A percentile compares a stretch with the other conserved stretches of the same genome.
These are phyloP conservation scores for Leptopilina drosophilae DNA, from an alignment of 2,888 invertebrate species.

Conservation along the genomic window DNA sequence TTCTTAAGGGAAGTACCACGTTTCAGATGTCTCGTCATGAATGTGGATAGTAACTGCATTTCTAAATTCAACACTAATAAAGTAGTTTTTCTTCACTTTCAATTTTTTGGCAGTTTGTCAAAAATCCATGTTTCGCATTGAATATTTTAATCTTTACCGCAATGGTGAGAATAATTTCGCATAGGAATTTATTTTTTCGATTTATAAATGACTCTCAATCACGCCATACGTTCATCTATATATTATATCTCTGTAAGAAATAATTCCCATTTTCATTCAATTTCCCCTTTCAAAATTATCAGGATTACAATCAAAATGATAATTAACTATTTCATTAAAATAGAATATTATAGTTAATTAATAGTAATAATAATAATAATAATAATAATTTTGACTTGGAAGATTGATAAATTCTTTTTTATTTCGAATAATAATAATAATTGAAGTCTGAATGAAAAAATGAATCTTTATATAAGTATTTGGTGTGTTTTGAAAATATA, in stretches of 20 bases:
- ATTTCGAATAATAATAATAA: too few relatives aligned
- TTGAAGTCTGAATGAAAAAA: neutral
- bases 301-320: neutral
- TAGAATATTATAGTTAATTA: neutral
- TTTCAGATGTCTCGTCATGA: constrained; percentile 70
- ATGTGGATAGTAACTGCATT: constrained; percentile 71
- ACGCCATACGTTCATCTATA: neutral
- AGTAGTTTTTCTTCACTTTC: neutral
- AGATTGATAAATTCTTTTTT: too few relatives aligned
- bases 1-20: constrained; percentile 70
- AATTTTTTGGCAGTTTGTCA: neutral
- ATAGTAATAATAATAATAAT: neutral
- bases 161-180: neutral
- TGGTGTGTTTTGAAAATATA: too few relatives aligned
- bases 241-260: neutral
- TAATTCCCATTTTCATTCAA: neutral
- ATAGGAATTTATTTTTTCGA: neutral
- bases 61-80: constrained; percentile 10
- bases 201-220: constrained; percentile 10
- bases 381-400: too few relatives aligned
- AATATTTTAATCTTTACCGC: neutral
- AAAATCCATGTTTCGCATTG: constrained; percentile 5
- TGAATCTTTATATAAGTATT: too few relatives aligned
- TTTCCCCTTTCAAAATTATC: neutral
- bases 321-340: neutral